Evolutionary conservation across 2,888 invertebrate species (phyloP).

Genomic region (Rotaria sp.): DNA sequence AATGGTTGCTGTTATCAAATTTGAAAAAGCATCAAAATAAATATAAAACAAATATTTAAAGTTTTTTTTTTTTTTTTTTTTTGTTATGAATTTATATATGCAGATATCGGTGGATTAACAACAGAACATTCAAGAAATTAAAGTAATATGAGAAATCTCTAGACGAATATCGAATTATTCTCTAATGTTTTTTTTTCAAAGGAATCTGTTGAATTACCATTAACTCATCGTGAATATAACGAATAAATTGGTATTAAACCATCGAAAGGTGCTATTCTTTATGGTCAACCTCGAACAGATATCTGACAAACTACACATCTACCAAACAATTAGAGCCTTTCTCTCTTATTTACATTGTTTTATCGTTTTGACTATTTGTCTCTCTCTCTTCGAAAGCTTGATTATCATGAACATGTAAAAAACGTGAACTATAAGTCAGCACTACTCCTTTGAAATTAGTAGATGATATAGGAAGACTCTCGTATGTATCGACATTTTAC

Average conservation of each 20-base stretch:
- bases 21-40: constrained; percentile 98
- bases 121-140: constrained; percentile 94
- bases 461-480: too few relatives aligned
- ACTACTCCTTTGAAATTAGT: too few relatives aligned
- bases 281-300: constrained; percentile 94
- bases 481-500: too few relatives aligned
- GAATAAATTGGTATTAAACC: constrained; percentile 99
- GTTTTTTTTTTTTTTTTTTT: not conserved
- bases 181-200: constrained; percentile 3
- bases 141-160: constrained; percentile 52
- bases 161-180: not conserved
- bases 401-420: too few relatives aligned
- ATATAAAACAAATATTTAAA: constrained; percentile 60
- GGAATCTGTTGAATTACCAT: constrained; percentile 91
- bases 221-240: constrained; percentile 98
- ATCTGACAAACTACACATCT: too few relatives aligned
- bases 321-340: too few relatives aligned
- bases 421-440: too few relatives aligned
- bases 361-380: too few relatives aligned
- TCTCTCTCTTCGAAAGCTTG: too few relatives aligned
- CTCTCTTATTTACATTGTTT: too few relatives aligned
- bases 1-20: constrained; percentile 99
- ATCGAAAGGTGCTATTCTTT: constrained; percentile 95
- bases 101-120: constrained; percentile 92
- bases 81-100: constrained; percentile 63